Percentiles rank a stretch among this genome's conserved stretches.
Evolutionary conservation across 2,888 invertebrate species (phyloP).

Genomic region (Podabrus alpinus): DNA sequence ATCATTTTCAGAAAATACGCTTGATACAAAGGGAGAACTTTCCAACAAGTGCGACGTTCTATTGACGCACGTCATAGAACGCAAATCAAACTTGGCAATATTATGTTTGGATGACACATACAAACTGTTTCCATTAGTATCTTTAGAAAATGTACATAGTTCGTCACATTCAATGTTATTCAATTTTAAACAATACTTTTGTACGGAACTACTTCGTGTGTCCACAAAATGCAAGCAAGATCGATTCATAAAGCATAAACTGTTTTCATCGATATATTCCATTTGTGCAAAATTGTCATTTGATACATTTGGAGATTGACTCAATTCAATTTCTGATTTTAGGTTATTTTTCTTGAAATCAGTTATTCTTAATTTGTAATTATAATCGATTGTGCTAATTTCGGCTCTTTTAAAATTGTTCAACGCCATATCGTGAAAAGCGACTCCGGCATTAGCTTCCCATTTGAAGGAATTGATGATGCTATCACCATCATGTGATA

Average conservation of each 20-base stretch:
- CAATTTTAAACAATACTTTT: background rate
- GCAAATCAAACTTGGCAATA: constrained; percentile 12
- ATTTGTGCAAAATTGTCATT: constrained; percentile 7
- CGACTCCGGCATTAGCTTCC: background rate
- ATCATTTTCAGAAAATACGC: background rate
- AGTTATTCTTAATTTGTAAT: constrained; percentile 5
- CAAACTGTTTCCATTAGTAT: background rate
- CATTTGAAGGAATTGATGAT: background rate
- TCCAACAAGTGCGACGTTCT: constrained; percentile 16
- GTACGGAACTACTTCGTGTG: background rate
- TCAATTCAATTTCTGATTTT: background rate
- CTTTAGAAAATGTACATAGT: constrained; percentile 11
- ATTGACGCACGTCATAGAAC: background rate
- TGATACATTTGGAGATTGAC: background rate
- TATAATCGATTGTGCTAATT: background rate
- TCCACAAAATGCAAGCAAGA: constrained; percentile 12
- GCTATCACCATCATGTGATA: background rate
- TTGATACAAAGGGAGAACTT: constrained; percentile 14
- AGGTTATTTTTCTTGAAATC: constrained; percentile 1
- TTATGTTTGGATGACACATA: constrained; percentile 15
- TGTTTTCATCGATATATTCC: constrained; percentile 8
- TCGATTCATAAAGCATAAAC: constrained; percentile 13
- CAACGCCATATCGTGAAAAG: constrained; percentile 10
- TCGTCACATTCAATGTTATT: constrained; percentile 16
- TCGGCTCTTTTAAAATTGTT: background rate